Conservation (phyloP, 2,888 invertebrate species). For the Dromius quadrimaculatus region DNA sequence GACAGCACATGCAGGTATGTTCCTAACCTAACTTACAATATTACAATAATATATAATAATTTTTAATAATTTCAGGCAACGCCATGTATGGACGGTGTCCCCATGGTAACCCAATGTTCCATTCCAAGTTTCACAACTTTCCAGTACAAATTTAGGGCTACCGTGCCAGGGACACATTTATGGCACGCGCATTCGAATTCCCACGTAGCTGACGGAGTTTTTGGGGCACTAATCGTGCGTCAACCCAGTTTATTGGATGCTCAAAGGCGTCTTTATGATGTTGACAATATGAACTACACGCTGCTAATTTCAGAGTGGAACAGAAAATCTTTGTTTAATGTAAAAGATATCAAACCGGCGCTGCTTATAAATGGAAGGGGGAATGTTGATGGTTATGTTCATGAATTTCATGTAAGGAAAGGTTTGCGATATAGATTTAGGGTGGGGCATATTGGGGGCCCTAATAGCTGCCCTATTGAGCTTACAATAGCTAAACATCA, state of each 20-base stretch:
- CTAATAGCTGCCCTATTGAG: constrained; percentile 76
- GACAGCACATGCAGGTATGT: constrained; percentile 67
- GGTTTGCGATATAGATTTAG: constrained; percentile 77
- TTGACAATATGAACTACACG: constrained; percentile 78
- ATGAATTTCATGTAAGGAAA: constrained; percentile 69
- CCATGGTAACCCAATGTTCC: constrained; percentile 83
- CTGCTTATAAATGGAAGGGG: constrained; percentile 76
- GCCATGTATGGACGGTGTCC: constrained; percentile 82
- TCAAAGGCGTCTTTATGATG: constrained; percentile 74
- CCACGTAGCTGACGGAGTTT: constrained; percentile 77
- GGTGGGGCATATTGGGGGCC: constrained; percentile 75
- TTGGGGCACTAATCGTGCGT: constrained; percentile 79
- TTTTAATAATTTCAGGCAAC: constrained; percentile 67
- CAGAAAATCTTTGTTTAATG: constrained; percentile 64
- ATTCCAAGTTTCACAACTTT: constrained; percentile 77
- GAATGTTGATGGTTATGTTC: constrained; percentile 63
- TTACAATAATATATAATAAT: background rate
- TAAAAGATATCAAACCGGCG: constrained; percentile 66
- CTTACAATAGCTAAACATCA: constrained; percentile 76
- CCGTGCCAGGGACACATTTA: constrained; percentile 77
- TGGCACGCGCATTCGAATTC: constrained; percentile 81
- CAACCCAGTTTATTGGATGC: constrained; percentile 74
- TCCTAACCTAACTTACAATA: no score
- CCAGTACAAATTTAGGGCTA: constrained; percentile 78
- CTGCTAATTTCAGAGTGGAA: constrained; percentile 79